Percentiles rank a stretch among this genome's conserved stretches.
These are phyloP conservation scores for Hydropsyche tenuis DNA, from an alignment of 1,140 invertebrate genomes.

Conservation along the genomic window DNA sequence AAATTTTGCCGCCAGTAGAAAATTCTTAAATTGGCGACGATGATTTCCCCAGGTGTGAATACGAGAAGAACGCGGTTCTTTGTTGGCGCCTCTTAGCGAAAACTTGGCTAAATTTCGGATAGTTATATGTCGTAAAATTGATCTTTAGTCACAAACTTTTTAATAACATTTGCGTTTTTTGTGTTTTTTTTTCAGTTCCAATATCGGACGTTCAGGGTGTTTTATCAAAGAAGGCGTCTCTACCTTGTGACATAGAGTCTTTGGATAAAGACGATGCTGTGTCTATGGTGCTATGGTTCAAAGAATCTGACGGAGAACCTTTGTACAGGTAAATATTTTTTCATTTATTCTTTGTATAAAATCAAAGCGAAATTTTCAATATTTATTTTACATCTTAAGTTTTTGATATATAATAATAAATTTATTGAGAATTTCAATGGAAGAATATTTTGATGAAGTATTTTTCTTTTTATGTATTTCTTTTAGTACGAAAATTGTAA, in stretches of 20 bases:
- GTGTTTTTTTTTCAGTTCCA: conserved; percentile 69
- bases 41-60: conserved; percentile 38
- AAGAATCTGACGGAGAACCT: conserved; percentile 81
- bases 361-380: too few species aligned
- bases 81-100: too few species aligned
- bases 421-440: too few species aligned
- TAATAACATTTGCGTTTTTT: background rate
- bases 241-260: conserved; percentile 84
- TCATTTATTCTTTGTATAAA: too few species aligned
- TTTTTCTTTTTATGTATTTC: too few species aligned
- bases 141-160: background rate
- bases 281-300: conserved; percentile 89
- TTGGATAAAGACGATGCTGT: conserved; percentile 78
- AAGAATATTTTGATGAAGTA: too few species aligned
- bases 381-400: too few species aligned
- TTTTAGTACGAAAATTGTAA: too few species aligned
- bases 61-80: conserved; percentile 26
- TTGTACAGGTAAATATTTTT: conserved; percentile 75
- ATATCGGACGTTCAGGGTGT: conserved; percentile 81
- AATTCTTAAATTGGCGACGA: conserved; percentile 33
- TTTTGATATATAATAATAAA: too few species aligned
- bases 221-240: conserved; percentile 73
- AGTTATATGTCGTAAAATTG: too few species aligned
- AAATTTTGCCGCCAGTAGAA: background rate
- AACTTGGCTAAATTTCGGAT: too few species aligned